Evolutionary conservation across 2,888 invertebrate species (phyloP).

Genomic region (Pedicia rivosa): DNA sequence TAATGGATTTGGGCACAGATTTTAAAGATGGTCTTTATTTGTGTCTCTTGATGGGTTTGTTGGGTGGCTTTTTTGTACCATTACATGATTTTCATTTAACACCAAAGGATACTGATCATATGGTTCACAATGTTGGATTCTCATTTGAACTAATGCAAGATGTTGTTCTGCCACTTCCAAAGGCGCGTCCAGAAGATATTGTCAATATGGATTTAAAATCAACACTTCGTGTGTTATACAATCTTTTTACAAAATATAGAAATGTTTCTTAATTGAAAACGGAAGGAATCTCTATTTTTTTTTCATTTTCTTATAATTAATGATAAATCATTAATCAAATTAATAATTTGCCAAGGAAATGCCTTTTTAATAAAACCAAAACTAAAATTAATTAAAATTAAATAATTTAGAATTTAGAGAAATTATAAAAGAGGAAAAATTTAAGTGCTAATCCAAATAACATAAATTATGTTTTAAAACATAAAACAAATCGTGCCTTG

Average conservation of each 20-base stretch:
- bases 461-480: too few relatives aligned
- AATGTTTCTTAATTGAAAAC: conserved; percentile 32
- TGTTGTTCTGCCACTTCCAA: conserved; percentile 81
- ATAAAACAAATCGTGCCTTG: too few relatives aligned
- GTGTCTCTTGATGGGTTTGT: conserved; percentile 83
- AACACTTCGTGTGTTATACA: conserved; percentile 89
- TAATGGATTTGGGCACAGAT: conserved; percentile 80
- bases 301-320: too few relatives aligned
- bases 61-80: conserved; percentile 97
- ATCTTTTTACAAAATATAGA: conserved; percentile 91
- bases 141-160: conserved; percentile 98
- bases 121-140: conserved; percentile 85
- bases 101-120: conserved; percentile 79
- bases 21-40: conserved; percentile 97
- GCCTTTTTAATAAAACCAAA: too few relatives aligned
- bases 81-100: conserved; percentile 86
- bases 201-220: conserved; percentile 96
- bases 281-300: neutral
- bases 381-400: too few relatives aligned
- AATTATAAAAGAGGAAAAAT: too few relatives aligned
- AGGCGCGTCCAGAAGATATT: conserved; percentile 95
- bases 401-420: too few relatives aligned
- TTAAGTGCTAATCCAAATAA: too few relatives aligned
- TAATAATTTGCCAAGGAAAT: too few relatives aligned
- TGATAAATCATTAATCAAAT: neutral